phyloP scores from a whole-genome alignment of 2,888 invertebrate species.

The Pristionchus arcanus region DNA sequence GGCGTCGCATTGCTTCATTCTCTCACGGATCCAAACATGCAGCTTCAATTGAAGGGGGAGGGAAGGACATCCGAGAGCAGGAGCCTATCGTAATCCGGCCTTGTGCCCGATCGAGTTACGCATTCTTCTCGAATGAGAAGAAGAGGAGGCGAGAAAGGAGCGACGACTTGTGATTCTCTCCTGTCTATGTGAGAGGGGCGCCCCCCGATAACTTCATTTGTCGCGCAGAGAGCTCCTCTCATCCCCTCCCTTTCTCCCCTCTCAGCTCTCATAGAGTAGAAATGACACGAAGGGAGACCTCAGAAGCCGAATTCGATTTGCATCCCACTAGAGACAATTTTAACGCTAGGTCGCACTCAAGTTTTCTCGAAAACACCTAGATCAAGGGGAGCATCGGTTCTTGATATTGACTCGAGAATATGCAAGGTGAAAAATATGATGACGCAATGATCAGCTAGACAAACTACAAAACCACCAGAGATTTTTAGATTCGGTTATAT shows the following conservation, averaged over 20 bases:
- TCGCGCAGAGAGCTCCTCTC: constrained; percentile 22
- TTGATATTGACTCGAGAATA: background rate
- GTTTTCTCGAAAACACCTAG: background rate
- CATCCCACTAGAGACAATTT: constrained; percentile 41
- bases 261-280: constrained; percentile 44
- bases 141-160: background rate
- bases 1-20: background rate
- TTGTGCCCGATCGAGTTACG: constrained; percentile 28
- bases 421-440: background rate
- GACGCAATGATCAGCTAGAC: background rate
- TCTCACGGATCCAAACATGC: background rate
- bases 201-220: constrained; percentile 48
- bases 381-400: background rate
- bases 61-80: constrained; percentile 2
- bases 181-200: constrained; percentile 32
- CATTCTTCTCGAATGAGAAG: constrained; percentile 28
- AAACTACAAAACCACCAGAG: too few relatives aligned
- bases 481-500: too few relatives aligned
- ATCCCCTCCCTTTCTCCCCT: background rate
- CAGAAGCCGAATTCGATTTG: constrained; percentile 43
- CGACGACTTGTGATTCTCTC: constrained; percentile 49
- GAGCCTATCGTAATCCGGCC: constrained; percentile 43
- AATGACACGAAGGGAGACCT: constrained; percentile 35
- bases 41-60: background rate
- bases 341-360: background rate